Base-by-base conservation (phyloP, 2,888 invertebrate genomes). In the Atherix ibis region DNA sequence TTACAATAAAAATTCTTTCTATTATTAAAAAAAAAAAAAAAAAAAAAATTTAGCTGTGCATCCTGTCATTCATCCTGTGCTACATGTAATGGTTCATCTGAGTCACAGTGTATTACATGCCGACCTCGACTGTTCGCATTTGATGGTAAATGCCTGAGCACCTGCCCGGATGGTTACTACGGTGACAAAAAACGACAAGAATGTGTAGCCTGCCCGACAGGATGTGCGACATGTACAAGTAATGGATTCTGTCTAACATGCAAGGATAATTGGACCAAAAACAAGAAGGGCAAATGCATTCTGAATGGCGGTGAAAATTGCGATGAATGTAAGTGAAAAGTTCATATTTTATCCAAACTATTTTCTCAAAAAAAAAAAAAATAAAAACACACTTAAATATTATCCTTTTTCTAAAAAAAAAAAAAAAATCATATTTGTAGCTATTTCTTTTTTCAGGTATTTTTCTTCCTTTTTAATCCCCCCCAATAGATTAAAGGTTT, bases 51-150 rank as follows among this genome's bases (percentile, higher is more conserved):
- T 46, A 78, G 77, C 50, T 87, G 87, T 56, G 72, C 76, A 22
- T 69, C 74, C 32, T 87, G 87, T 52, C 82, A 87, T 59, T 60
- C 72, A 32, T 71, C 77, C 16, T 87, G 87, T 55, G 77, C 78
- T 49, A 80, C 83, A 16, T 87, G 87, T 56, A 73, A 71, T 45
- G 85, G 84, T 18, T 71, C 80, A 12, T 72, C 74, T 19, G 76
- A 77, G 48, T 67, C 73, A 16, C 79, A 84, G 50, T 89, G 88
- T 62, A 78, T 85, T 46, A 73, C 78, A 10, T 89, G 89, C 60
- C 75, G 75, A 40, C 63, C 73, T 24, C 76, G 78, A 31, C 70
- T 70, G 39, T 82, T 73, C 53, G 71, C 76, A 38, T 66, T 74
- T 46, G 72, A 78, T 44, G 82, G 80, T 32, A 69, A 70, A 35